Evolutionary conservation across 2,888 invertebrate genomes (phyloP).

Genomic region (Eupithecia vulgata): DNA sequence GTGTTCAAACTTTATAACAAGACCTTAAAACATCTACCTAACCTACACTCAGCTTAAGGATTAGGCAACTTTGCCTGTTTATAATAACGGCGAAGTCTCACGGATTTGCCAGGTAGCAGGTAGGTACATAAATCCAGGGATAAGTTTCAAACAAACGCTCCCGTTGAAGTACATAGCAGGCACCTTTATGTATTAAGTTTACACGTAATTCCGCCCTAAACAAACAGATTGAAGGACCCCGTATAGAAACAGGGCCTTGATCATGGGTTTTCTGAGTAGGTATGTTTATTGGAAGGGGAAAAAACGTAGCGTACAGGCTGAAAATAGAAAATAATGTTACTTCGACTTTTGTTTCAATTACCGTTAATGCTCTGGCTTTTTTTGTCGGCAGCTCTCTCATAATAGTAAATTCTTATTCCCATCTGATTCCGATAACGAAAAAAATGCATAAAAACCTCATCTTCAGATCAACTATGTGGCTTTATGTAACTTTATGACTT

Average conservation of each 20-base stretch:
- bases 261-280: background rate
- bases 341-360: background rate
- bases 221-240: background rate
- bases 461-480: too few relatives aligned
- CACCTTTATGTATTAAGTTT: conserved; percentile 3
- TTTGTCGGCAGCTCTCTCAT: too few relatives aligned
- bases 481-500: too few relatives aligned
- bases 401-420: background rate
- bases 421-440: background rate
- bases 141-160: conserved; percentile 1
- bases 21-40: background rate
- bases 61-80: background rate
- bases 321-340: background rate
- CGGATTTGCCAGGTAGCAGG: background rate
- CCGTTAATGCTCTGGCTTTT: background rate
- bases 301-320: background rate
- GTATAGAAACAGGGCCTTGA: background rate
- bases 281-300: background rate
- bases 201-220: conserved; percentile 5
- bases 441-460: too few relatives aligned
- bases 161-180: background rate
- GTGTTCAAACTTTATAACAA: background rate
- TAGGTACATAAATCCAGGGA: background rate
- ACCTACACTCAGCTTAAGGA: background rate
- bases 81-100: conserved; percentile 1